Evolutionary conservation across 2,888 invertebrate species (phyloP).

Genomic region (Drosophila parthenogenetica): DNA sequence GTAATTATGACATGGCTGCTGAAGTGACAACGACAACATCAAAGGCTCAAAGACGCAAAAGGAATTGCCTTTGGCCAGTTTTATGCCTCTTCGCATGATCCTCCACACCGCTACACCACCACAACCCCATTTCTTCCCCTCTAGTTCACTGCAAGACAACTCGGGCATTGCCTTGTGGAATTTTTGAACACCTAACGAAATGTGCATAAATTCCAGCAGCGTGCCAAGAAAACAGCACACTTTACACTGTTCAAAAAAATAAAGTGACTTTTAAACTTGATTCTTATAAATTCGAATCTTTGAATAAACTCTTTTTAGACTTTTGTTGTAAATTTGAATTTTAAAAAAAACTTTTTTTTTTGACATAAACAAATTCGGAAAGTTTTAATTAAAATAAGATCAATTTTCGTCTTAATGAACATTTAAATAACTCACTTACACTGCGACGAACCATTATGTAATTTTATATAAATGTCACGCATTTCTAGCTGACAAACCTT

Average conservation of each 20-base stretch:
- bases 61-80: conserved; percentile 31
- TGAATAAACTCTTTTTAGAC: too few species aligned
- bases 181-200: conserved; percentile 33
- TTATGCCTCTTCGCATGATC: conserved; percentile 10
- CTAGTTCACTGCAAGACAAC: not conserved
- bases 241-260: not conserved
- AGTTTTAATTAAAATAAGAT: too few species aligned
- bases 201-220: conserved; percentile 53
- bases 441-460: not conserved
- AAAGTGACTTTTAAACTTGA: not conserved
- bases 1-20: conserved; percentile 80
- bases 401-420: not conserved
- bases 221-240: not conserved
- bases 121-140: not conserved
- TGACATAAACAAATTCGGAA: too few species aligned
- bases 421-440: not conserved
- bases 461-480: conserved; percentile 34
- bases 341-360: too few species aligned
- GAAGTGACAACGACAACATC: conserved; percentile 82
- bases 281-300: too few species aligned
- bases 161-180: conserved; percentile 23
- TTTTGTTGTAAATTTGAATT: too few species aligned
- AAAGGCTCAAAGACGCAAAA: conserved; percentile 51
- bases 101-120: conserved; percentile 9
- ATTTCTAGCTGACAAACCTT: conserved; percentile 27